Percentiles rank a stretch among this genome's conserved stretches.
Conservation (phyloP, 2,888 invertebrate species). For the Schizotus pectinicornis region DNA sequence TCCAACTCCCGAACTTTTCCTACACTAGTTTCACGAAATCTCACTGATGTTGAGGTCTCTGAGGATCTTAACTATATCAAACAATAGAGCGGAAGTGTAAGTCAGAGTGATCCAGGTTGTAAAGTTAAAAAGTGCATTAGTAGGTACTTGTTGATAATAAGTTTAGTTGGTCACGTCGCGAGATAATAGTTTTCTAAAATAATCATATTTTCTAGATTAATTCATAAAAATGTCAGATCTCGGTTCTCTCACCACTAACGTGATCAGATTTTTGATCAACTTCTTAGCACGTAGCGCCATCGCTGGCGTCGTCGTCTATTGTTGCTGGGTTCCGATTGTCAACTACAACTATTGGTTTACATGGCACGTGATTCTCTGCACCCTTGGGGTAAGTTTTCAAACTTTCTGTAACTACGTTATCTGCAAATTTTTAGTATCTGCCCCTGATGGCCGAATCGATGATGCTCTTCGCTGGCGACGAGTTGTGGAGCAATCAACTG, state of each 20-base stretch:
- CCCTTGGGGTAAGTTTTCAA: slow-evolving; percentile 49
- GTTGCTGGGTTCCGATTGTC: slow-evolving; percentile 42
- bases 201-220: background rate
- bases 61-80: too few species aligned
- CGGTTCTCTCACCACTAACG: slow-evolving; percentile 23
- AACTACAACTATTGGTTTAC: slow-evolving; percentile 47
- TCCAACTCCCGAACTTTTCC: too few species aligned
- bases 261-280: slow-evolving; percentile 40
- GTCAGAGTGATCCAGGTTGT: too few species aligned
- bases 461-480: slow-evolving; percentile 46
- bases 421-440: slow-evolving; percentile 41
- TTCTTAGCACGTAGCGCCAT: slow-evolving; percentile 38
- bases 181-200: background rate
- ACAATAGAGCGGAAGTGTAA: too few species aligned
- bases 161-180: background rate
- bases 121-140: too few species aligned
- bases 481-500: slow-evolving; percentile 44
- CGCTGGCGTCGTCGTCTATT: slow-evolving; percentile 41
- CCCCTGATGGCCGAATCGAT: slow-evolving; percentile 48
- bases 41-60: too few species aligned
- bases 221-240: slow-evolving; percentile 13
- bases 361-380: slow-evolving; percentile 53
- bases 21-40: too few species aligned
- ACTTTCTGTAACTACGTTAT: background rate
- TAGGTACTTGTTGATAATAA: too few species aligned